These are phyloP conservation scores for Spheniscus mendiculus DNA, from an alignment of 2,113 vertebrate genomes.

Conservation along the genomic window DNA sequence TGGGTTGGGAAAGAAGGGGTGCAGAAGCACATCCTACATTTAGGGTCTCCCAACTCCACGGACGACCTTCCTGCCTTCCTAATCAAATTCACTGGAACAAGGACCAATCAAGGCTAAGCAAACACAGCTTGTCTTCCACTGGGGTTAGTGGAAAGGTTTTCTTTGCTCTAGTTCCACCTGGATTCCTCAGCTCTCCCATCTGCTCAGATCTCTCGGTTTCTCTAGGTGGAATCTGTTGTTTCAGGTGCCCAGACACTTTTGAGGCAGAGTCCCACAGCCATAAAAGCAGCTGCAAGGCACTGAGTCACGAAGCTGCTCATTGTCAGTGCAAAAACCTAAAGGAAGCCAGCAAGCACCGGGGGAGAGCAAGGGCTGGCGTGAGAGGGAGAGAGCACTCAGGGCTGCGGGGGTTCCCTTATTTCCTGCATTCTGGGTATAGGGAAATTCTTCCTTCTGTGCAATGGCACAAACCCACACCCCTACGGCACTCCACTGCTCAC, in stretches of 20 bases:
- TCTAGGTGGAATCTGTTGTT: neutral
- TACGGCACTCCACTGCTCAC: neutral
- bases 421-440: accelerated
- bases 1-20: neutral
- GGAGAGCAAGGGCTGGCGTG: neutral
- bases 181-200: neutral
- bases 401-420: neutral
- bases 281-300: neutral
- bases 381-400: neutral
- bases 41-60: neutral
- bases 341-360: neutral
- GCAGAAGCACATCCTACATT: neutral
- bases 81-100: neutral
- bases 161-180: neutral
- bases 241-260: neutral
- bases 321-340: neutral
- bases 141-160: neutral
- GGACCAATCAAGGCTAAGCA: neutral
- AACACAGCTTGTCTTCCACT: neutral
- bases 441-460: neutral
- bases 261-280: neutral
- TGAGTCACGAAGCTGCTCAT: neutral
- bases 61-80: neutral
- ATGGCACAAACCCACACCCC: neutral
- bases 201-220: accelerated